Evolutionary conservation across 30 jellyfish, hydroid and myxozoan genomes (phyloP), one percentile per base, ranked within the genome.

Genomic region (Aurelia sp.): DNA sequence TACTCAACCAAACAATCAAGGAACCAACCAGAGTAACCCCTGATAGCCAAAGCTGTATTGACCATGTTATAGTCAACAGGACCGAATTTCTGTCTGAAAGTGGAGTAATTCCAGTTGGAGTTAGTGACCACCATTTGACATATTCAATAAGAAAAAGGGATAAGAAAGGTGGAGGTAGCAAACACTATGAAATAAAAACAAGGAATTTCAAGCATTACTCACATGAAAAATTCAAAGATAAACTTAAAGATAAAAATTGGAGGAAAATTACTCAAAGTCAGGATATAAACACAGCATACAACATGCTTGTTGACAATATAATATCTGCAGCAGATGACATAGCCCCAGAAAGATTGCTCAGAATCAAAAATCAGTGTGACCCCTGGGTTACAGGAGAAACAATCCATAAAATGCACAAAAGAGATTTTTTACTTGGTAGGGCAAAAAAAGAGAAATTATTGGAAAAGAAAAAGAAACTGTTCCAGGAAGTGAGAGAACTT

Each of bases 371-470:
- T 70, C 81, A 70, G 81, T 70, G 81, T 70, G 81, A 70, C 81
- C 81, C 81, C 50, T 72, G 80, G 84, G 84, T 72, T 72, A 72
- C 84, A 72, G 84, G 84, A 72, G 69, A 72, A 72, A 72, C 84
- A 48, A 38, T 72, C 84, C 84, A 72, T 50, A 72, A 50, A 50
- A 72, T 72, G 84, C 68, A 72, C 68, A 48, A 55, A 72, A 6
- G 69, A 40, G 41, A 12, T 72, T 72, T 72, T 72, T 72, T 11
- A 13, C 27, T 72, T 16, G 84, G 31, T 11, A 48, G n/a, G 5
- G 47, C 31, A 72, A 72, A 48, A 72, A 38, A 72, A 72, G 27
- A 61, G 57, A 72, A 38, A 72, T 72, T 72, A 41, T 4, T 72
- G 68, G 84, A 72, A 48, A 50, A 3, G 70, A 72, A 72, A 41